Evolutionary conservation across 2,888 invertebrate species (phyloP), one percentile per base, ranked within the genome.

Genomic region (Hololepta plana): DNA sequence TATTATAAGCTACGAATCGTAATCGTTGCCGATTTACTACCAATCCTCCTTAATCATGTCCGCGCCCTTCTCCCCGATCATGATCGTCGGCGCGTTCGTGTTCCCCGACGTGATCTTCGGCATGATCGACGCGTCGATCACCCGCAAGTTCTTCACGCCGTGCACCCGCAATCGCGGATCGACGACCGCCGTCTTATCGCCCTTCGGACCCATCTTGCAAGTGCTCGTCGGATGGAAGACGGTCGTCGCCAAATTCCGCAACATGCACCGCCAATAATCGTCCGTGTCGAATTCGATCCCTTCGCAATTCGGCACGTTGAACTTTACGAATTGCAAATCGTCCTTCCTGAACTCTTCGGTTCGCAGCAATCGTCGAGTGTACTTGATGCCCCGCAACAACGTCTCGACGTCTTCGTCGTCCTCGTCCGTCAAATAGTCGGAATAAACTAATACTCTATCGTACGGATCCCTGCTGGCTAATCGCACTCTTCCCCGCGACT

Each of bases 211-310:
- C 85, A 85, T 85, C 52, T 82, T 84, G 39, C 76, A 77, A 0
- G 84, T 85, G 1, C 81, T 72, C 0, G 74, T 64, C 0, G 84
- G 84, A 55, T 84, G 85, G 44, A 84, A 84, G 35, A 84, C 82
- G 1, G 75, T 73, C 24, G 62, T 58, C 0, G 84, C 82, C 37
- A 73, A 73, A 44, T 84, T 81, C 31, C 81, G 67, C 23, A 82
- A 58, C 37, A 73, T 66, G 44, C 87, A 87, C 38, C 76, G 81
- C 82, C 85, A 84, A 44, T 84, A 87, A 27, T 73, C 79, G 44
- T 85, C 82, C 5, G 73, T 71, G 41, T 73, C 72, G 26, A 79
- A 64, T 0, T 60, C 56, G 28, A 68, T 63, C 23, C 72, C 69
- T 16, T 72, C 66, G 43, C 60, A 60, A 9, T 35, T 38, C 8